Evolutionary conservation across 2,113 vertebrate species (phyloP), one percentile per base, ranked within the genome.

Genomic region (Dolichallabes microphthalmus): DNA sequence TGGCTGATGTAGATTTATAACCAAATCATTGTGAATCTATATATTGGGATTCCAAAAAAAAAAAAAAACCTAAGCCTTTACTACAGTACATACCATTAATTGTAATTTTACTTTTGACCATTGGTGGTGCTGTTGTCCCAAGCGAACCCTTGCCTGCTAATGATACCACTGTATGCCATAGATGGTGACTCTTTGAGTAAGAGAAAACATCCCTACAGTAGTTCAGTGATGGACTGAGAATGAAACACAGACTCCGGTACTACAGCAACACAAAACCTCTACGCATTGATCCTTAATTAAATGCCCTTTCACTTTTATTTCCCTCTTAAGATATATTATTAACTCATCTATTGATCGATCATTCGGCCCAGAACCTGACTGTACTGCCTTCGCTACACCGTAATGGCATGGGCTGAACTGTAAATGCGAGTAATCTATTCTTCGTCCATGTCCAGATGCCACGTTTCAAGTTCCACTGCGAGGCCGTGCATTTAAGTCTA

Each of bases 271-370:
- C 85, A 87, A 86, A 87, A 69, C 74, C 64, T 80, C 83, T 78
- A 85, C 25, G 45, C 87, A 90, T 87, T 80, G 86, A 90, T 89
- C 86, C 71, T 27, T 87, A 90, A 89, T 89, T 85, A 87, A 88
- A 90, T 89, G 82, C 86, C 84, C 74, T 87, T 89, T 87, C 78
- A 71, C 75, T 86, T 84, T 87, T 82, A 84, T 89, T 84, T 88
- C 85, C 85, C 61, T 78, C 73, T 84, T 71, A 82, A 86, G 81
- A 85, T 86, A 87, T 88, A 90, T 89, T 88, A 90, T 86, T 84
- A 87, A 85, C 87, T 87, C 69, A 76, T 87, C 75, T 88, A 90
- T 88, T 85, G 90, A 90, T 88, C 66, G 45, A 66, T 82, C 85
- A 73, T 88, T 83, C 86, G n/a, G 88, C 77, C 82, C 64, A 25